These are phyloP conservation scores for Lepus townsendii DNA, from an alignment of 2,797 vertebrate genomes.

Conservation along the genomic window DNA sequence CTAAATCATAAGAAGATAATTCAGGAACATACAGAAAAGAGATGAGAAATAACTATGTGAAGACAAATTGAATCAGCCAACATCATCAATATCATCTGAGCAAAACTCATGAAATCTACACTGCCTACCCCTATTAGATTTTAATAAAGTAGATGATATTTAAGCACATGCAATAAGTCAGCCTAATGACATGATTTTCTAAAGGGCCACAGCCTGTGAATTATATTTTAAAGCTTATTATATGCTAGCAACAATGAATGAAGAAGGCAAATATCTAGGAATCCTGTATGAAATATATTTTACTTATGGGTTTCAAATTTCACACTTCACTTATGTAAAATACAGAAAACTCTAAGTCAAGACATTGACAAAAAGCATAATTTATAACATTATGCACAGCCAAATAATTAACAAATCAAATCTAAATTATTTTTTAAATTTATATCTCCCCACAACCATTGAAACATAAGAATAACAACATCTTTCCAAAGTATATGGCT, in stretches of 20 bases:
- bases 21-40: neutral
- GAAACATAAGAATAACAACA: neutral
- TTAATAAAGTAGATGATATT: neutral
- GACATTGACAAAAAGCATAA: neutral
- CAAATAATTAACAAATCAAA: slow-evolving; percentile 14
- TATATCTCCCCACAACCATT: neutral
- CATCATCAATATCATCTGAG: neutral
- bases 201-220: neutral
- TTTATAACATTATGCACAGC: neutral
- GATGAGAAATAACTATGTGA: neutral
- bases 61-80: neutral
- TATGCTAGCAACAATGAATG: slow-evolving; percentile 4
- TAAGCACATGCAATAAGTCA: neutral
- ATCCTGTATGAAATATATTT: neutral
- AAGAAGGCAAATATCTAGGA: neutral
- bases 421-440: slow-evolving; percentile 1
- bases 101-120: slow-evolving; percentile 46
- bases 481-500: neutral
- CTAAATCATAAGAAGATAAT: neutral
- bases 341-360: neutral
- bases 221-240: neutral
- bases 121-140: neutral
- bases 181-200: neutral
- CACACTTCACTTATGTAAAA: neutral
- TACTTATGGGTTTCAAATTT: slow-evolving; percentile 1